Evolutionary conservation across 2,797 vertebrate species (phyloP).

Genomic region (Pipistrellus pipistrellus): DNA sequence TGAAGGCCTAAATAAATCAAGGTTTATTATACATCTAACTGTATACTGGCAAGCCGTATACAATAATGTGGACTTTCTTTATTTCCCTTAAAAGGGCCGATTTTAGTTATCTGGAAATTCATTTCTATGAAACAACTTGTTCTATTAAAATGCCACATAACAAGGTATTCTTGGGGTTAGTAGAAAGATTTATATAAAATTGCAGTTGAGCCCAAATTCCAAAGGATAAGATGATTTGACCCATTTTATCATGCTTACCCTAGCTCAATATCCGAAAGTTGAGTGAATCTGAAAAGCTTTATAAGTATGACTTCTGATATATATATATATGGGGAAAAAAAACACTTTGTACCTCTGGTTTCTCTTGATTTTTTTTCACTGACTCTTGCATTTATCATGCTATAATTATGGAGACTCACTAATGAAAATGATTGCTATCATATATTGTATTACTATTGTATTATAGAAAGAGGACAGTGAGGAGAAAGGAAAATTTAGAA

Average conservation of each 20-base stretch:
- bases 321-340: not conserved
- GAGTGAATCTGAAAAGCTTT: not conserved
- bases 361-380: not conserved
- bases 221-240: not conserved
- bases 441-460: not conserved
- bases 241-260: not conserved
- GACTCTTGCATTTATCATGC: not conserved
- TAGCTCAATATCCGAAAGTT: not conserved
- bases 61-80: not conserved
- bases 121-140: not conserved
- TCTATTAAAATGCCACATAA: conserved; percentile 25
- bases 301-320: not conserved
- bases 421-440: not conserved
- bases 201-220: not conserved
- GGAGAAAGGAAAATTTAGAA: not conserved
- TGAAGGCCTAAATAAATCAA: conserved; percentile 58
- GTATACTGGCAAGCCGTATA: not conserved
- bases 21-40: not conserved
- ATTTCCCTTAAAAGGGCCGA: conserved; percentile 2
- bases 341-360: not conserved
- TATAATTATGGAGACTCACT: not conserved
- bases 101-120: not conserved
- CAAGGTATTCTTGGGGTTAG: not conserved
- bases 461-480: not conserved
- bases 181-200: conserved; percentile 34